These are phyloP conservation scores for Nycticryphes semicollaris DNA, from an alignment of 2,113 vertebrate genomes.

Conservation along the genomic window DNA sequence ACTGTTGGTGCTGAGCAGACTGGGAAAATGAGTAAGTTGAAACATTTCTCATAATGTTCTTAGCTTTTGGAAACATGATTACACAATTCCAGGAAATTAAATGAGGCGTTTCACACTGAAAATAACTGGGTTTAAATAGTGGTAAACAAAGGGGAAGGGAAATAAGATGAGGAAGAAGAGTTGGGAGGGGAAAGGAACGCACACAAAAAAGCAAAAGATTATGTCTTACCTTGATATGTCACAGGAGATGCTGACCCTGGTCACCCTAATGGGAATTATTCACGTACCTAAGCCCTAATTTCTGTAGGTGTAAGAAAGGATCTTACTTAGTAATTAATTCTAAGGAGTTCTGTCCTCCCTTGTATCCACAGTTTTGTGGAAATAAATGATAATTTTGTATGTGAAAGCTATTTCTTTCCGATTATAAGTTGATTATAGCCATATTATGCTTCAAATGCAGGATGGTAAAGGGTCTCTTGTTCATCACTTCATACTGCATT, in stretches of 20 bases:
- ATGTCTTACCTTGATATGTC: neutral
- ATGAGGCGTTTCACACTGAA: neutral
- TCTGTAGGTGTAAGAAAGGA: neutral
- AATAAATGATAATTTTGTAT: neutral
- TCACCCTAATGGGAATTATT: neutral
- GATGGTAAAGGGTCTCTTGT: neutral
- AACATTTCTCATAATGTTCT: neutral
- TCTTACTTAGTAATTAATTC: neutral
- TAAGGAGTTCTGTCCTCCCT: neutral
- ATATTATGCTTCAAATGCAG: neutral
- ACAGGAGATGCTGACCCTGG: neutral
- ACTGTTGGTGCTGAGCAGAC: neutral
- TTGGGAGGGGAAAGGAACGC: neutral
- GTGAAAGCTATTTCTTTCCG: neutral
- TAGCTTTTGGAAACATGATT: neutral
- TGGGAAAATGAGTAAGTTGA: neutral
- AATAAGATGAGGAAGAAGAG: neutral
- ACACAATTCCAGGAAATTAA: slow-evolving; percentile 1
- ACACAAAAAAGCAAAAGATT: neutral
- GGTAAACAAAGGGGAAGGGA: neutral
- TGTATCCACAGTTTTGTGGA: neutral
- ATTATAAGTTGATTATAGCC: neutral
- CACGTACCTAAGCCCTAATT: neutral
- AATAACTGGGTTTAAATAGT: neutral
- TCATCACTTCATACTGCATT: neutral